Conservation (phyloP, 1,140 invertebrate species). For the Anthonomus grandis region DNA sequence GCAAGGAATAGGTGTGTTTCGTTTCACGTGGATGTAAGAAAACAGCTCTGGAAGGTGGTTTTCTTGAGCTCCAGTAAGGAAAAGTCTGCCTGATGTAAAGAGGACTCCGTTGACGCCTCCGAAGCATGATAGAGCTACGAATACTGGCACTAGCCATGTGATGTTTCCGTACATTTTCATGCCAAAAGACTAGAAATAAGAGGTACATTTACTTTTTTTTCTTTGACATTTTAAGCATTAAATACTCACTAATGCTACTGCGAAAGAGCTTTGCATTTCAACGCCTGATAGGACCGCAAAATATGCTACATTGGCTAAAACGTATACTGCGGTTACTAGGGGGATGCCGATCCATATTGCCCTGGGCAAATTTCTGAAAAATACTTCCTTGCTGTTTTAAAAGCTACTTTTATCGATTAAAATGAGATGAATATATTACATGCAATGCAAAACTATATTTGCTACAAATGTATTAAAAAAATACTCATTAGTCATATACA, state of each 20-base stretch:
- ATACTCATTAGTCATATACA: no score
- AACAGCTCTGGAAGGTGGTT: constrained; percentile 79
- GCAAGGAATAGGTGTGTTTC: constrained; percentile 77
- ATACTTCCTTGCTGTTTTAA: no score
- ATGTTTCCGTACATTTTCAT: constrained; percentile 71
- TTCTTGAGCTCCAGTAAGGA: constrained; percentile 75
- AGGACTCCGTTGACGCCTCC: constrained; percentile 90
- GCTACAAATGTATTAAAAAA: no score
- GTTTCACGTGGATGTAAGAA: constrained; percentile 70
- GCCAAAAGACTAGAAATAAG: constrained; percentile 67
- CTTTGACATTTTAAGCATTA: constrained; percentile 1
- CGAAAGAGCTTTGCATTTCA: constrained; percentile 74
- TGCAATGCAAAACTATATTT: no score
- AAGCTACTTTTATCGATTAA: no score
- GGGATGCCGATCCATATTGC: constrained; percentile 87
- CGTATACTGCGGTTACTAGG: constrained; percentile 82
- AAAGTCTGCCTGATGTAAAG: constrained; percentile 80
- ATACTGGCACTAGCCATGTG: constrained; percentile 81
- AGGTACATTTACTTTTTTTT: background rate
- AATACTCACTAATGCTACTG: constrained; percentile 75
- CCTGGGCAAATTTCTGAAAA: constrained; percentile 74
- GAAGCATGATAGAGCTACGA: constrained; percentile 80
- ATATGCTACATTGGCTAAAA: constrained; percentile 85
- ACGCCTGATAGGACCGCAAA: constrained; percentile 77
- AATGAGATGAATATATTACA: no score